Evolutionary conservation across 92 coral and sea anemone genomes (phyloP).

Genomic region (Zoanthus gigantus): DNA sequence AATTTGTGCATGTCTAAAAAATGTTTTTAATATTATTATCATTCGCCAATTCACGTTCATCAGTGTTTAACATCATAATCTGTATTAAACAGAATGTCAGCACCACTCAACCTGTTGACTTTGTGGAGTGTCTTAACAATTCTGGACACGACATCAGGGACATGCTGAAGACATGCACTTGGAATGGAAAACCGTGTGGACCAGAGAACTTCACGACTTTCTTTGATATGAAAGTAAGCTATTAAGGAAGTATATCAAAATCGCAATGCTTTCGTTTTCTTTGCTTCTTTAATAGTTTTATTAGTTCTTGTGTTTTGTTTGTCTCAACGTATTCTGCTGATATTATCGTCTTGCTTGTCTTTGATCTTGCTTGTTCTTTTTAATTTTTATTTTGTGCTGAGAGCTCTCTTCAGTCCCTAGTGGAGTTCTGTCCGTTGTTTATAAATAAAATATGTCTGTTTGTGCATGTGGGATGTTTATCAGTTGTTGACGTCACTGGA

Average conservation of each 20-base stretch:
- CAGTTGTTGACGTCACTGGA: no score
- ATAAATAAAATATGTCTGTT: no score
- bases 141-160: slow-evolving; percentile 41
- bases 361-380: no score
- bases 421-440: no score
- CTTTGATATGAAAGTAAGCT: slow-evolving; percentile 4
- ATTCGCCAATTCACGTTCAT: neutral
- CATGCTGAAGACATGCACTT: slow-evolving; percentile 11
- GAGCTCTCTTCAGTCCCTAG: no score
- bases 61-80: neutral
- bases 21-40: neutral
- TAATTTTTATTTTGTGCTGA: no score
- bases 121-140: neutral
- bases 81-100: neutral
- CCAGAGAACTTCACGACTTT: slow-evolving; percentile 32
- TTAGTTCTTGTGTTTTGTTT: no score
- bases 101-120: slow-evolving; percentile 10
- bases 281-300: neutral
- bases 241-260: neutral
- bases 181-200: slow-evolving; percentile 38
- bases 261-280: neutral
- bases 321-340: no score
- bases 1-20: neutral
- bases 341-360: no score
- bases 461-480: no score